Base-by-base conservation (phyloP, 2,113 vertebrate genomes). In the Andinoacara biseriatus region DNA sequence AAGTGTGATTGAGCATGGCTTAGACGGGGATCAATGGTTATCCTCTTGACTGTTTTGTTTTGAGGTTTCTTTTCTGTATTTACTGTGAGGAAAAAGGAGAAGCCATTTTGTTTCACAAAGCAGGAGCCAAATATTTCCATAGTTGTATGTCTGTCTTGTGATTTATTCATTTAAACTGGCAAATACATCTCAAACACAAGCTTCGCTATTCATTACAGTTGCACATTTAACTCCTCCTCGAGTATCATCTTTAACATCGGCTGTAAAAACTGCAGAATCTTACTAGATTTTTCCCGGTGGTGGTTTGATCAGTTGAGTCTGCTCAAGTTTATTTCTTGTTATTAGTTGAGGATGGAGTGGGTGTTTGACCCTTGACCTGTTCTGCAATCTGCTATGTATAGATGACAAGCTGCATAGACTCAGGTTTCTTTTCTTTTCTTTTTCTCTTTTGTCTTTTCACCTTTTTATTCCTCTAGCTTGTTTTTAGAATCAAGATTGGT, bases 21-120 rank as follows among this genome's bases (percentile, higher is more conserved):
- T 96, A 96, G 86, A 91, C 69, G 85, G 82, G 95, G 95, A 95
- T 96, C 95, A 95, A 91, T 92, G 91, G 91, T 95, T 94, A 95
- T 95, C 94, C 95, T 94, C 93, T 94, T 90, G 72, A 94, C 95
- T 94, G 94, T 95, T 93, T 95, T 95, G 94, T 94, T 95, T 95
- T 89, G 87, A 92, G 91, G 90, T 93, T 94, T 92, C 90, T 90
- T 90, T 87, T 94, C 88, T 89, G 86, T 91, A 89, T 93, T 93
- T 92, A 90, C 91, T 90, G 93, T 58, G 80, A 92, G 85, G 87
- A 87, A 76, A 76, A 84, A 82, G 65, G 85, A 90, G 90, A 88
- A 90, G 91, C 83, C 91, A 93, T 92, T 95, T 95, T 94, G 92
- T 94, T 88, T 90, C 76, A 76, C 89, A 85, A 89, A 90, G 89